phyloP scores from a whole-genome alignment of 64 coral and sea anemone species.

The Pachyseris speciosa region DNA sequence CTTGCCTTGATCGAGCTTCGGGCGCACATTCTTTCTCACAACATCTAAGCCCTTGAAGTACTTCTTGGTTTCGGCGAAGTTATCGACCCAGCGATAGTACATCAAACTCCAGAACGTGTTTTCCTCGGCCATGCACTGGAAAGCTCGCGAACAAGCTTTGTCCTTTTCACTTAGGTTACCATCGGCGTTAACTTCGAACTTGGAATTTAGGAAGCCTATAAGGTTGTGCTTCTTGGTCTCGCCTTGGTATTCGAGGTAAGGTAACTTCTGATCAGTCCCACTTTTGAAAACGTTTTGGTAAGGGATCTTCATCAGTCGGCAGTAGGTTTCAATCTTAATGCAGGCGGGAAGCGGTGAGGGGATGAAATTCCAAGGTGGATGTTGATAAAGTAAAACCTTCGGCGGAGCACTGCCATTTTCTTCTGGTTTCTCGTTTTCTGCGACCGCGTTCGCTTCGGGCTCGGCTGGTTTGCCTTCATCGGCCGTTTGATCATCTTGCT shows the following conservation, averaged over 20 bases:
- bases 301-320: conserved; percentile 89
- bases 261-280: conserved; percentile 90
- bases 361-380: conserved; percentile 74
- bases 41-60: conserved; percentile 90
- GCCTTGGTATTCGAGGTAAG: conserved; percentile 95
- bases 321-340: conserved; percentile 88
- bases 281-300: conserved; percentile 95
- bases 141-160: conserved; percentile 85
- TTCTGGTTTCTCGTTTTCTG: conserved; percentile 73
- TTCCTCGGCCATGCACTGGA: conserved; percentile 92
- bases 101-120: conserved; percentile 98
- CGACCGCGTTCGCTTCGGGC: conserved; percentile 53
- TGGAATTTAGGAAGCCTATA: conserved; percentile 92
- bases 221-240: conserved; percentile 89
- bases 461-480: conserved; percentile 69
- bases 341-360: conserved; percentile 82
- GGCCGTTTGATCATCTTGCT: conserved; percentile 35
- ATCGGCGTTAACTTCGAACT: conserved; percentile 88
- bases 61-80: conserved; percentile 98
- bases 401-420: conserved; percentile 77
- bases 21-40: conserved; percentile 82
- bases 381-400: conserved; percentile 92
- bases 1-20: conserved; percentile 97
- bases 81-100: conserved; percentile 99
- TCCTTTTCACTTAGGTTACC: conserved; percentile 59